Evolutionary conservation across 2,888 invertebrate genomes (phyloP).

Genomic region (Megaustenia siamemsis): DNA sequence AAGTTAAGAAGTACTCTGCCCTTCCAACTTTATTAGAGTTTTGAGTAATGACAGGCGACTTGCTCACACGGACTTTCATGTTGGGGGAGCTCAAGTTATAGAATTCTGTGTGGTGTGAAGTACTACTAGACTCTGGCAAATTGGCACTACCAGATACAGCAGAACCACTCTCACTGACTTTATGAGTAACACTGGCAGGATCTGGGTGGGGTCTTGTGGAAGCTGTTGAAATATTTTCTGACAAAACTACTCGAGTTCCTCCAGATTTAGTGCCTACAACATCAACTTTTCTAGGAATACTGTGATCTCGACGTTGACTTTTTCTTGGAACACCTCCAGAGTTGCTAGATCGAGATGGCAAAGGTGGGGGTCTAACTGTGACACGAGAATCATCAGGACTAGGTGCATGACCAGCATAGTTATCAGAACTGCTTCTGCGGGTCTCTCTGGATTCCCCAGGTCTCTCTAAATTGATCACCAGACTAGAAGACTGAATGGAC

Average conservation of each 20-base stretch:
- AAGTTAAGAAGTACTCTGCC: constrained; percentile 48
- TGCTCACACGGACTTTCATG: constrained; percentile 47
- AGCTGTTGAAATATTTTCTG: background rate
- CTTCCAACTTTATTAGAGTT: constrained; percentile 52
- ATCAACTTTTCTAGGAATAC: constrained; percentile 49
- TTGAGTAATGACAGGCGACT: constrained; percentile 44
- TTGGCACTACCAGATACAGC: background rate
- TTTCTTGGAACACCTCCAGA: constrained; percentile 22
- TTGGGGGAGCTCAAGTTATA: constrained; percentile 45
- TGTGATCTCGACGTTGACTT: constrained; percentile 47
- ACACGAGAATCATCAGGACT: constrained; percentile 56
- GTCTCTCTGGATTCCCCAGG: constrained; percentile 49
- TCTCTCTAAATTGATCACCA: constrained; percentile 47
- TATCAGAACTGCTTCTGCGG: constrained; percentile 26
- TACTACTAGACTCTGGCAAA: background rate
- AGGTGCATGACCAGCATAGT: constrained; percentile 5
- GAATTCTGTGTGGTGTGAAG: constrained; percentile 38
- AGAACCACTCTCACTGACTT: background rate
- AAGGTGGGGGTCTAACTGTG: constrained; percentile 50
- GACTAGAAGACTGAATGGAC: constrained; percentile 37
- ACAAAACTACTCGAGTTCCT: background rate
- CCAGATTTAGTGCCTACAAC: background rate
- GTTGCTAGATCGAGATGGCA: constrained; percentile 47
- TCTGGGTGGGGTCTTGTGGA: constrained; percentile 39
- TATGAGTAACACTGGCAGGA: constrained; percentile 24